Evolutionary conservation across 2,797 vertebrate genomes (phyloP).

Genomic region (Neosalanx taihuensis): DNA sequence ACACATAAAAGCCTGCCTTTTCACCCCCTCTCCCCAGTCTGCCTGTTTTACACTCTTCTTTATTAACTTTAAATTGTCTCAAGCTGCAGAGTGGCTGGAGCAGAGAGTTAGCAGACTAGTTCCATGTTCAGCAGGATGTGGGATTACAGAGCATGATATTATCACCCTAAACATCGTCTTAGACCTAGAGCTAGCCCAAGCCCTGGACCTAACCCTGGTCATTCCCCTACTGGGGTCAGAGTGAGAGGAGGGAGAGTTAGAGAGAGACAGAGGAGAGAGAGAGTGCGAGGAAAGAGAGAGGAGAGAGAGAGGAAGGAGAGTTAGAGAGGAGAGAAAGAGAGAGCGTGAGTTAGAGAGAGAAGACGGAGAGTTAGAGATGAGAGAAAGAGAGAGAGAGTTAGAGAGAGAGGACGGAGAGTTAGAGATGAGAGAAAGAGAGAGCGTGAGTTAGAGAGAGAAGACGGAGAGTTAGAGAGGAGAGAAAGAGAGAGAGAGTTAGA

Average conservation of each 20-base stretch:
- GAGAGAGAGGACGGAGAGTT: background rate
- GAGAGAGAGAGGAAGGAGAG: too few relatives aligned
- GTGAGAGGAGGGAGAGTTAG: too few relatives aligned
- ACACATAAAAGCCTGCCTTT: constrained; percentile 17
- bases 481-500: background rate
- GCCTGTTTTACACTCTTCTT: constrained; percentile 9
- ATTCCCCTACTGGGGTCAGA: too few relatives aligned
- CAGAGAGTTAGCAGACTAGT: background rate
- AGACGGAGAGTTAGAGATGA: background rate
- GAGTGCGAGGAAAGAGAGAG: too few relatives aligned
- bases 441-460: background rate
- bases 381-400: background rate
- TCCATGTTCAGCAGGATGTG: background rate
- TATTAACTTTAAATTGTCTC: constrained; percentile 9
- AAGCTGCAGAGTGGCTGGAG: background rate
- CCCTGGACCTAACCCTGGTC: too few relatives aligned
- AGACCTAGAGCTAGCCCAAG: background rate
- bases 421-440: background rate
- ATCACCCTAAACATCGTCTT: background rate
- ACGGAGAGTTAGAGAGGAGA: background rate
- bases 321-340: background rate
- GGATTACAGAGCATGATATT: background rate
- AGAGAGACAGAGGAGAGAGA: too few relatives aligned
- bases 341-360: background rate
- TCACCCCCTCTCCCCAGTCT: background rate